Base-by-base conservation (phyloP, 2,113 vertebrate genomes). In the Nycticorax nycticorax region DNA sequence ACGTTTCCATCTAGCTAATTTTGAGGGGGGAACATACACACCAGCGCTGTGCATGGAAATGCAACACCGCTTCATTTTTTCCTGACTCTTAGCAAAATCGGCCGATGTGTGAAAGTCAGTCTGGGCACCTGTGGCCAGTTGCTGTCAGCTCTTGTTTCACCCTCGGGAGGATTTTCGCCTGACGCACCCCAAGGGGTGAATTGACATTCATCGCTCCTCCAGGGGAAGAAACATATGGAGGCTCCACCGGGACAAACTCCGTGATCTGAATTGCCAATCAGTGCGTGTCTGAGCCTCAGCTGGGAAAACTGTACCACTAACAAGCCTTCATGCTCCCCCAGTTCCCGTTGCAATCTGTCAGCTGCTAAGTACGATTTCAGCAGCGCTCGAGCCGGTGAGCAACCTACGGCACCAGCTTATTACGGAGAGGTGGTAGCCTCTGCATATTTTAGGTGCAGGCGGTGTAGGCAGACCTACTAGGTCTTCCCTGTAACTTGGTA, bases 121-220 rank as follows among this genome's bases (percentile, higher is more conserved):
- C 4, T 1, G 16, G 93, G 85, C 89, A 98, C 96, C 95, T 95
- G 96, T 97, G 95, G 94, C 96, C 90, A 26, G 63, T 47, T 30
- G 87, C 96, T 96, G 96, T 97, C 97, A 97, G 71, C n/a, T 96
- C 96, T 94, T 1, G 4, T 96, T 96, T 97, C 91, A 85, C 93
- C 94, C 95, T 74, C 22, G 10, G 94, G 95, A 97, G 96, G 89
- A 32, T 92, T 95, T 94, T 78, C 4, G 7, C 92, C 91, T 92
- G 96, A 87, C 5, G 28, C 68, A 87, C 93, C 94, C 94, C 93
- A 96, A 96, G 93, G 96, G 96, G 88, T 92, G 95, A 92, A 97
- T 96, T 97, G 97, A 97, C 96, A 97, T 97, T 98, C 96, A 97
- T 96, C 20, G 56, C 89, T 96, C 94, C 96, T 97, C 96, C 89